Evolutionary conservation across 1,140 invertebrate species (phyloP), one percentile per base, ranked within the genome.

Genomic region (Pissodes strobi): DNA sequence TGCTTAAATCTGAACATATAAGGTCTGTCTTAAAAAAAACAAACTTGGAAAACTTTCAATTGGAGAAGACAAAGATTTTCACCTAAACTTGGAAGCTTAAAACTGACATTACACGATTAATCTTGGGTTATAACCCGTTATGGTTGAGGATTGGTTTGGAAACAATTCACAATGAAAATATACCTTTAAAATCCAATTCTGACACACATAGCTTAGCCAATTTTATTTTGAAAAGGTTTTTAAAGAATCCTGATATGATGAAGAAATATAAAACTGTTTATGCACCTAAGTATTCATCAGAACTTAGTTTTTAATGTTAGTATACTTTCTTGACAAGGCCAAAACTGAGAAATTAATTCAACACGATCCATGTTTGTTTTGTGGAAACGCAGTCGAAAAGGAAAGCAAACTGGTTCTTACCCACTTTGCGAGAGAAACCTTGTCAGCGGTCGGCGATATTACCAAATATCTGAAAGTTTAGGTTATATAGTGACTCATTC

Each of bases 61-160:
- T 51, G 80, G 88, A 67, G 82, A 79, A 27, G 90, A 91, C 76
- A 82, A 85, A 57, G 86, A 90, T 79, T 76, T 91, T 1, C 88
- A 90, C 76, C 79, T 88, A 57, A 87, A 92, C 80, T 85, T 92
- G n/a, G 22, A 87, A 89, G 12, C 79, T 95, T 52, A 93, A 94
- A 76, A 88, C 92, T 66, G 81, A 84, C 34, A 86, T 96, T 22
- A 80, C 95, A 43, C 84, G 89, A 53, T 73, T 95, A 37, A 79
- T 96, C 13, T 79, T 95, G 0, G 90, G 88, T 57, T 97, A 95
- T 72, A 95, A 95, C 82, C 91, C 93, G 0, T 79, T 97, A 0
- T 97, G 94, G 94, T 80, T 97, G 18, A 83, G 93, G 62, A 88
- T 97, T 38, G 92, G 91, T 0, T 79, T 97, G 2, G 94, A 96